Evolutionary conservation across 2,797 vertebrate genomes (phyloP).

Genomic region (Triplophysa bombifrons): DNA sequence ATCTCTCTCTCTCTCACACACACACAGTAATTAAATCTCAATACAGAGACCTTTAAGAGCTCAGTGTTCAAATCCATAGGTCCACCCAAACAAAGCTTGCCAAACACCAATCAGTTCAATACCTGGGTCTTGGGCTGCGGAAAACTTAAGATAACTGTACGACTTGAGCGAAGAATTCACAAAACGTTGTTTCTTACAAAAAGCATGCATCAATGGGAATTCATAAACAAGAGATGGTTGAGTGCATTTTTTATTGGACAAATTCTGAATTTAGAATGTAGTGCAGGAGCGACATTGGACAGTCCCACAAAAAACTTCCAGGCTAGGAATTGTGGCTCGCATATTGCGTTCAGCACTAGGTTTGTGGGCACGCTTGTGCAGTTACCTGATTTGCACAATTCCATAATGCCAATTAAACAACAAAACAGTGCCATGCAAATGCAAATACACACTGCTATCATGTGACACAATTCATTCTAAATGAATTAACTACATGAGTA

Average conservation of each 20-base stretch:
- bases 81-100: constrained; percentile 71
- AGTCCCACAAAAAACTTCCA: neutral
- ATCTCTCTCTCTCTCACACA: constrained; percentile 40
- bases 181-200: too few species aligned
- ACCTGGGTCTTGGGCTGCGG: constrained; percentile 48
- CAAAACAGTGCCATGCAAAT: neutral
- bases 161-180: neutral
- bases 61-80: constrained; percentile 59
- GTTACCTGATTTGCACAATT: neutral
- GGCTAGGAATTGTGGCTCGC: too few species aligned
- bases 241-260: too few species aligned
- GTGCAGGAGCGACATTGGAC: too few species aligned
- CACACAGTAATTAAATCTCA: constrained; percentile 65
- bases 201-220: too few species aligned
- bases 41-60: constrained; percentile 66
- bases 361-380: too few species aligned
- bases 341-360: too few species aligned
- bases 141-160: neutral
- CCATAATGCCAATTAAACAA: neutral
- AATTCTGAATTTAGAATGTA: too few species aligned
- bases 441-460: neutral
- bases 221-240: too few species aligned
- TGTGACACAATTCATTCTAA: neutral
- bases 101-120: constrained; percentile 61
- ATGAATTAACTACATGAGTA: neutral